phyloP scores from a whole-genome alignment of 2,113 vertebrate species.

The Mastomys coucha region DNA sequence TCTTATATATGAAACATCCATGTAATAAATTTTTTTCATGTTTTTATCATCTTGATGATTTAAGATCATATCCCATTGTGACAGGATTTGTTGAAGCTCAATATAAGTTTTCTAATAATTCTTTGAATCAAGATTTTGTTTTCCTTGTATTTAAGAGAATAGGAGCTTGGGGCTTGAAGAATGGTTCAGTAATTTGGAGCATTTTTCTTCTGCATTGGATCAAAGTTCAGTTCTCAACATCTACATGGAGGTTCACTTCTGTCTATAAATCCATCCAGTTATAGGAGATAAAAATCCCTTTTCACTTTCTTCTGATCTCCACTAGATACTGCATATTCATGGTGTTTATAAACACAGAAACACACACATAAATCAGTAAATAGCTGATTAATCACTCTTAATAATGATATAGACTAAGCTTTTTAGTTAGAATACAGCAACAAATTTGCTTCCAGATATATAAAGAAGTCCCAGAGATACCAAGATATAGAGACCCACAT shows the following conservation, averaged over 20 bases:
- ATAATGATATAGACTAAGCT: rapidly evolving
- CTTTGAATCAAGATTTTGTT: neutral
- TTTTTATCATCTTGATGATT: neutral
- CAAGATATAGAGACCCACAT: neutral
- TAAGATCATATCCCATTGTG: neutral
- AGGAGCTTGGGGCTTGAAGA: neutral
- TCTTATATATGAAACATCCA: neutral
- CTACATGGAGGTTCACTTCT: too few relatives aligned
- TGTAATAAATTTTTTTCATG: neutral
- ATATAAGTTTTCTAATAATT: neutral
- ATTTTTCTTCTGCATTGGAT: neutral
- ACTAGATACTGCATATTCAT: neutral
- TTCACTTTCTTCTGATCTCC: neutral
- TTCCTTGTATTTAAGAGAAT: neutral
- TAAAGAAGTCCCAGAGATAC: neutral
- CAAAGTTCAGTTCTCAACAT: neutral
- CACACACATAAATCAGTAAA: neutral
- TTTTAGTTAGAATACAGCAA: neutral
- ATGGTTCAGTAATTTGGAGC: too few relatives aligned
- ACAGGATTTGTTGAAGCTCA: neutral
- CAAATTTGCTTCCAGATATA: neutral
- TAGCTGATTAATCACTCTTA: neutral
- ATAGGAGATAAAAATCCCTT: too few relatives aligned
- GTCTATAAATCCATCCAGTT: neutral
- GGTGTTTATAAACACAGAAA: neutral